These are phyloP conservation scores for Osmoderma eremita DNA, from an alignment of 2,888 invertebrate species.

Conservation along the genomic window DNA sequence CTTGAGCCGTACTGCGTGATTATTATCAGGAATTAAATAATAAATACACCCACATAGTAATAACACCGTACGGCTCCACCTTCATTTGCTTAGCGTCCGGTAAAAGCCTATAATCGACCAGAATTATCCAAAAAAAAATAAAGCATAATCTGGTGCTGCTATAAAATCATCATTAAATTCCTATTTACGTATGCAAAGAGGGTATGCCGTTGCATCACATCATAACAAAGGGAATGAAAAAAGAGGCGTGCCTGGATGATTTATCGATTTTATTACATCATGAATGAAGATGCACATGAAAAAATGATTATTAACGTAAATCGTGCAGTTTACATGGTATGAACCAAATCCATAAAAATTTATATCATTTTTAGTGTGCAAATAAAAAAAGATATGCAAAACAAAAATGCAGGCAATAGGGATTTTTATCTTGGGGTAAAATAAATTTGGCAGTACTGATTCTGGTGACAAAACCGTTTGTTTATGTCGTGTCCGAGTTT, in stretches of 20 bases:
- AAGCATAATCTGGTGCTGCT: not conserved
- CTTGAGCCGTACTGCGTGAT: not conserved
- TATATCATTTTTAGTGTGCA: not conserved
- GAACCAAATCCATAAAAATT: not conserved
- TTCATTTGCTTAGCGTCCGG: not conserved
- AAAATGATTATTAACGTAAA: too few relatives aligned
- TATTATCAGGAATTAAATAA: conserved; percentile 5
- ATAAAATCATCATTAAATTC: conserved; percentile 23
- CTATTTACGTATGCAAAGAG: conserved; percentile 27
- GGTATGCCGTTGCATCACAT: conserved; percentile 17
- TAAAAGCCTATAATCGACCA: conserved; percentile 19
- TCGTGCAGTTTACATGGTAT: too few relatives aligned
- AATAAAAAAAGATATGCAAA: not conserved
- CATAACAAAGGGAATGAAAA: conserved; percentile 21
- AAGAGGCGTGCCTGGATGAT: not conserved
- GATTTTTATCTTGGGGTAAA: not conserved
- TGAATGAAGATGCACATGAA: too few relatives aligned
- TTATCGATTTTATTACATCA: conserved; percentile 23
- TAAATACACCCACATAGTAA: not conserved
- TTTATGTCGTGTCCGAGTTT: conserved; percentile 2
- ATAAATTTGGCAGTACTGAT: not conserved
- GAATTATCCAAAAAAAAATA: conserved; percentile 17
- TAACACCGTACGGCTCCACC: too few relatives aligned
- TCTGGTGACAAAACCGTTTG: conserved; percentile 8
- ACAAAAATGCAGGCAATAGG: not conserved